Evolutionary conservation across 2,797 vertebrate species (phyloP), one percentile per base, ranked within the genome.

Genomic region (Geotrypetes seraphini): DNA sequence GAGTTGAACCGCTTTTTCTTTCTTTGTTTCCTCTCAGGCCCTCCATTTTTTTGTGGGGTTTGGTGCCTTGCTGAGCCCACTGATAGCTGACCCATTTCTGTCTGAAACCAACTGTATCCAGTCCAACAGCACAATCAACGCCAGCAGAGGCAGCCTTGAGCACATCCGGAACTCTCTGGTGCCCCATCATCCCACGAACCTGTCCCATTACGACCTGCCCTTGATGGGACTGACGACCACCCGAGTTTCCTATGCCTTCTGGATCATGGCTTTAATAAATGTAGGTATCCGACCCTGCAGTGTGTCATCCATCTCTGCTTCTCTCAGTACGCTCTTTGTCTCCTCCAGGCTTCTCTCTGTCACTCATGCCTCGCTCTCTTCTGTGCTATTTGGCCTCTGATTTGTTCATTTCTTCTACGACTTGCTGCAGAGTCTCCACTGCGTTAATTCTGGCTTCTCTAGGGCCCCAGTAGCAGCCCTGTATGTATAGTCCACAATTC

Each of bases 181-280:
- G 2, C 83, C 77, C 0, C 73, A 71, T 20, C 59, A 51, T 0
- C 53, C 66, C 7, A 2, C 60, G 52, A 93, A 94, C 43, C 50
- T 79, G 33, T 86, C 87, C 0, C 56, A 61, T 7, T 75, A 84
- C 4, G 69, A 57, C 22, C 69, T 83, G 21, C 65, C 79, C 7
- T 72, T 75, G 0, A 62, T 87, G 10, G 85, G 82, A 1, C 15
- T 69, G 20, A 56, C 81, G 16, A 62, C 84, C 42, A 90, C 88
- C 1, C 78, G 58, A 0, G 85, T 96, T 22, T 90, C 90, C 14
- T 96, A 92, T 0, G 93, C 95, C 32, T 97, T 98, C 79, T 97
- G 93, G 95, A 96, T 96, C 73, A 98, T 98, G 88, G 91, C 92
- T 23, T 54, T 94, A 20, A 92, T 96, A 72, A 98, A 94, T 0